phyloP scores from a whole-genome alignment of 2,113 vertebrate genomes.

The Otolemur garnettii region DNA sequence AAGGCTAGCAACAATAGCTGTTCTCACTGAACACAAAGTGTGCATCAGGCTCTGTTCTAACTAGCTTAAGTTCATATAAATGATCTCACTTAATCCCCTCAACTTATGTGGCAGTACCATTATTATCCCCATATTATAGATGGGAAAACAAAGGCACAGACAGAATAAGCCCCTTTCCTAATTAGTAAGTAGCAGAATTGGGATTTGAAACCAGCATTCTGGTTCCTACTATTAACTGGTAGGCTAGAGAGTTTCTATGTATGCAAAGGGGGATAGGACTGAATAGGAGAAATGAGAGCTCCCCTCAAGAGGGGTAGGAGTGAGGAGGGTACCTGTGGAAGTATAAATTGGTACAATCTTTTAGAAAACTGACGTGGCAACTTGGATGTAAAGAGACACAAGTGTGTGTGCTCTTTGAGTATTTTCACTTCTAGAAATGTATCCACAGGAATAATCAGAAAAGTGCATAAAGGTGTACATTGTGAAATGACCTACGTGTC shows the following conservation, averaged over 20 bases:
- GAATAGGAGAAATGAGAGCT: background rate
- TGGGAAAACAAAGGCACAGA: background rate
- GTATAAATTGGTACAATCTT: background rate
- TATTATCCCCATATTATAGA: background rate
- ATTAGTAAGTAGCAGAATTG: background rate
- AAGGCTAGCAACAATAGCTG: background rate
- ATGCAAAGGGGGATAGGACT: background rate
- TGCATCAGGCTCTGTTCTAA: background rate
- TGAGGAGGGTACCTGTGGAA: background rate
- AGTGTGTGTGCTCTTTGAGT: background rate
- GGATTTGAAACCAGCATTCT: background rate
- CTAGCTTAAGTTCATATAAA: background rate
- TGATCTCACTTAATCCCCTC: background rate
- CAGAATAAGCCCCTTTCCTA: background rate
- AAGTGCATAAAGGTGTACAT: background rate
- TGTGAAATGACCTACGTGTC: background rate
- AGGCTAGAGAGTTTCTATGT: background rate
- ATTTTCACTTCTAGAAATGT: constrained; percentile 40
- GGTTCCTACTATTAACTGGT: background rate
- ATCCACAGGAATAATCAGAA: constrained; percentile 18
- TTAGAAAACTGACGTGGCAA: background rate
- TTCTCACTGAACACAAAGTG: background rate
- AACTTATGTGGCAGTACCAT: background rate
- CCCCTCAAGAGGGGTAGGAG: background rate
- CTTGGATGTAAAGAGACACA: background rate